Evolutionary conservation across 2,888 invertebrate species (phyloP).

Genomic region (Rhagophthalmus giganteus): DNA sequence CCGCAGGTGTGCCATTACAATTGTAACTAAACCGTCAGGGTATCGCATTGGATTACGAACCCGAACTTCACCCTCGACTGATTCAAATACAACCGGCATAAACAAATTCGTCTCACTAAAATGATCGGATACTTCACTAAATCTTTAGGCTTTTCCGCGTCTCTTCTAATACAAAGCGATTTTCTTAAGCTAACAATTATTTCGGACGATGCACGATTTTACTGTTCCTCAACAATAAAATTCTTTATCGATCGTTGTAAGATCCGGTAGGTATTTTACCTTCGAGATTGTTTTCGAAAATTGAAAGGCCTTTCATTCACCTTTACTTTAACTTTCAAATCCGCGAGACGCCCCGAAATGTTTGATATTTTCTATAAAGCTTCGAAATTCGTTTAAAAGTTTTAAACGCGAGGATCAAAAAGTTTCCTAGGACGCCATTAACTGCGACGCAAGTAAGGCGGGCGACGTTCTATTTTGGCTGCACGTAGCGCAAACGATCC

Average conservation of each 20-base stretch:
- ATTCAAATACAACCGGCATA: slow-evolving; percentile 16
- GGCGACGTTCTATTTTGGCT: too few relatives aligned
- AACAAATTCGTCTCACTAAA: slow-evolving; percentile 14
- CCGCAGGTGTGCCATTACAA: slow-evolving; percentile 34
- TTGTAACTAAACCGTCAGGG: slow-evolving; percentile 34
- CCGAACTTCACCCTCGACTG: slow-evolving; percentile 22
- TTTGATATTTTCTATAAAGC: slow-evolving; percentile 31
- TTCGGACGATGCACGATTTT: too few relatives aligned
- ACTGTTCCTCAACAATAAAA: slow-evolving; percentile 9
- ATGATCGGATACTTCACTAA: too few relatives aligned
- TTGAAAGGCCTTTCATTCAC: slow-evolving; percentile 19
- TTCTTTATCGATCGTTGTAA: slow-evolving; percentile 21
- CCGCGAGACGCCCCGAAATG: slow-evolving; percentile 20
- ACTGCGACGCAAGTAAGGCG: too few relatives aligned
- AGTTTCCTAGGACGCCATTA: slow-evolving; percentile 20
- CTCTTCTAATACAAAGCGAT: slow-evolving; percentile 10
- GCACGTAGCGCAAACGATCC: too few relatives aligned
- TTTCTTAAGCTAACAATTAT: too few relatives aligned
- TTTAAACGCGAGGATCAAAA: slow-evolving; percentile 34
- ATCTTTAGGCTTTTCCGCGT: too few relatives aligned
- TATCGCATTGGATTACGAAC: slow-evolving; percentile 33
- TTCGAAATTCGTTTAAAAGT: slow-evolving; percentile 37
- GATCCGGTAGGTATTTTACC: slow-evolving; percentile 4
- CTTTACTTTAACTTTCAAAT: slow-evolving; percentile 28
- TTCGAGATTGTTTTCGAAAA: slow-evolving; percentile 25